Evolutionary conservation across 2,888 invertebrate genomes (phyloP).

Genomic region (Drosophila austrosaltans): DNA sequence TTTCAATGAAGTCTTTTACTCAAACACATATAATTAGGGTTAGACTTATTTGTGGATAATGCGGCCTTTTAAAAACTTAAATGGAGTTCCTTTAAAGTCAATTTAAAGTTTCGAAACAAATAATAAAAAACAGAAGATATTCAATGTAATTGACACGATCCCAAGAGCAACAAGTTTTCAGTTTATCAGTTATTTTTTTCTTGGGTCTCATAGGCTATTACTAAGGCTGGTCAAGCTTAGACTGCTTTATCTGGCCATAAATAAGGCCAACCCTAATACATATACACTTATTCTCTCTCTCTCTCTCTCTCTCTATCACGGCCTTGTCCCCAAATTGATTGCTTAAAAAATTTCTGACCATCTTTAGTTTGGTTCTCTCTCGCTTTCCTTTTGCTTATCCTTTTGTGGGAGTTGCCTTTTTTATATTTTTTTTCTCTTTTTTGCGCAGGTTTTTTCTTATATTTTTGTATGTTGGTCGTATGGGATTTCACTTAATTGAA

Average conservation of each 20-base stretch:
- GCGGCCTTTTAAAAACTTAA: background rate
- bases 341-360: slow-evolving; percentile 59
- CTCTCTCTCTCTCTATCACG: slow-evolving; percentile 21
- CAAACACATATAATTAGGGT: slow-evolving; percentile 16
- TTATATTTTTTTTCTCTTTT: slow-evolving; percentile 21
- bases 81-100: background rate
- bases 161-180: background rate
- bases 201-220: background rate
- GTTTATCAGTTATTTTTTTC: background rate
- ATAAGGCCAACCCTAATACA: slow-evolving; percentile 16
- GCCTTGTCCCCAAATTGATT: slow-evolving; percentile 64
- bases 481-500: slow-evolving; percentile 73
- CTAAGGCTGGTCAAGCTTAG: background rate
- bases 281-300: slow-evolving; percentile 30
- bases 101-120: background rate
- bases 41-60: background rate
- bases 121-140: background rate
- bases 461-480: slow-evolving; percentile 39
- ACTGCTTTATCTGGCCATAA: background rate
- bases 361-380: slow-evolving; percentile 16
- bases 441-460: slow-evolving; percentile 21
- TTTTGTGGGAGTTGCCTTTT: slow-evolving; percentile 40
- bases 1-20: slow-evolving; percentile 2
- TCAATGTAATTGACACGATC: background rate
- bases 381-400: background rate